phyloP scores from a whole-genome alignment of 2,113 vertebrate species.

The Pterocles burchelli region DNA sequence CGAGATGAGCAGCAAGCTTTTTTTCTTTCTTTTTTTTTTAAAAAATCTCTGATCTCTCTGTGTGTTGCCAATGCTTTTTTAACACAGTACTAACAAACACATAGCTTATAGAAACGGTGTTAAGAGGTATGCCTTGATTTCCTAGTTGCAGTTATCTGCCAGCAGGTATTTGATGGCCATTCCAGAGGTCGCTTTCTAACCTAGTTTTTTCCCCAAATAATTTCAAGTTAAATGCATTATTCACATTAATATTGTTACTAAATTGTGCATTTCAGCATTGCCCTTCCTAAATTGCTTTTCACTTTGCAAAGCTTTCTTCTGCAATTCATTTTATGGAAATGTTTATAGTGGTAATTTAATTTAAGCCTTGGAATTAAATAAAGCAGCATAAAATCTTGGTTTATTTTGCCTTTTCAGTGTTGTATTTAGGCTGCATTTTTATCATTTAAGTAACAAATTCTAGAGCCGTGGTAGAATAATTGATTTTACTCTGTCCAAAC shows the following conservation, averaged over 20 bases:
- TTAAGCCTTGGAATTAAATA: conserved; percentile 68
- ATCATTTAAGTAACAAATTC: neutral
- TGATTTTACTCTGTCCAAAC: neutral
- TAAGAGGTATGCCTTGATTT: neutral
- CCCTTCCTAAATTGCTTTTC: conserved; percentile 70
- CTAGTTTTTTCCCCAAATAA: neutral
- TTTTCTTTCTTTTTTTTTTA: too few species aligned
- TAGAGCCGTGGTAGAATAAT: neutral
- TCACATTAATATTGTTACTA: conserved; percentile 62
- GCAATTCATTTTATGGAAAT: conserved; percentile 59
- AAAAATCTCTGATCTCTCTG: accelerated
- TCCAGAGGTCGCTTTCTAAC: neutral
- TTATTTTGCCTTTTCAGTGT: conserved; percentile 40
- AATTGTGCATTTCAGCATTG: conserved; percentile 36
- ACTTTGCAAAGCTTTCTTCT: conserved; percentile 59
- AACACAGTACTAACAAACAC: neutral
- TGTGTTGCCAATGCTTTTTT: neutral
- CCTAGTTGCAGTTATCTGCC: neutral
- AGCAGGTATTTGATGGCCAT: neutral
- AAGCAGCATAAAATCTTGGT: conserved; percentile 36
- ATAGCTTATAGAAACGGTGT: neutral
- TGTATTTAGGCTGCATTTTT: neutral
- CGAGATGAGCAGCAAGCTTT: neutral
- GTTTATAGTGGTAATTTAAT: conserved; percentile 61
- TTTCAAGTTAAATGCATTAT: conserved; percentile 57